Percentiles rank a stretch among this genome's conserved stretches.
Evolutionary conservation across 2,113 vertebrate genomes (phyloP).

Genomic region (Mus pahari): DNA sequence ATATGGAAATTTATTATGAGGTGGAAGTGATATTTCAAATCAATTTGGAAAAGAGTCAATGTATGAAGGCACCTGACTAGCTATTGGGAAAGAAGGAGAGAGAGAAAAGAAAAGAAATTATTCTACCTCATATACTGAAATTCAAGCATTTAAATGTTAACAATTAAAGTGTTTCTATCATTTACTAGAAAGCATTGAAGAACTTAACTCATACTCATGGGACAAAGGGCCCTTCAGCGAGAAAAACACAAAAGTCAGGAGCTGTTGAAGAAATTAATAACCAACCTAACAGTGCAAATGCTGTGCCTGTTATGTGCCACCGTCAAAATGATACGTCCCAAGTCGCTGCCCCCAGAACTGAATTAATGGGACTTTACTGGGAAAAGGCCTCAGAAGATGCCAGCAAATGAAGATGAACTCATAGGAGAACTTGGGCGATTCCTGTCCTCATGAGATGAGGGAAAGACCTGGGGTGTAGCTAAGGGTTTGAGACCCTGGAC

Average conservation of each 20-base stretch:
- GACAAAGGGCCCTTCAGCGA: neutral
- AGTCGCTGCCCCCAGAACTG: neutral
- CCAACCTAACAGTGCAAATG: neutral
- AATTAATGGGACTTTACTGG: neutral
- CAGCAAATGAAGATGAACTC: neutral
- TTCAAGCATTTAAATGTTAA: neutral
- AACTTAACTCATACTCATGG: neutral
- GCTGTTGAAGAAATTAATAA: neutral
- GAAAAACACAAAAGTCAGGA: neutral
- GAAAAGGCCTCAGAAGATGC: neutral
- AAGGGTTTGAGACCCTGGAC: neutral
- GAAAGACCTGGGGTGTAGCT: neutral
- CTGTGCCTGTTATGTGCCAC: neutral
- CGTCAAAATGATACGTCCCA: neutral
- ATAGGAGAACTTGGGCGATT: too few species aligned
- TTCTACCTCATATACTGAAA: neutral
- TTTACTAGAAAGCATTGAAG: neutral
- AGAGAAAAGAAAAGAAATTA: neutral
- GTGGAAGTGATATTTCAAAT: conserved; percentile 17
- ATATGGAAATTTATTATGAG: conserved; percentile 16
- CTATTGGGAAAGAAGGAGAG: neutral
- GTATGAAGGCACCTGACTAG: neutral
- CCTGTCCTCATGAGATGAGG: neutral
- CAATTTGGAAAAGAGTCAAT: conserved; percentile 35
- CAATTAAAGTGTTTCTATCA: neutral